Conservation (phyloP, 2,797 vertebrate genomes). For the Heliangelus exortis region DNA sequence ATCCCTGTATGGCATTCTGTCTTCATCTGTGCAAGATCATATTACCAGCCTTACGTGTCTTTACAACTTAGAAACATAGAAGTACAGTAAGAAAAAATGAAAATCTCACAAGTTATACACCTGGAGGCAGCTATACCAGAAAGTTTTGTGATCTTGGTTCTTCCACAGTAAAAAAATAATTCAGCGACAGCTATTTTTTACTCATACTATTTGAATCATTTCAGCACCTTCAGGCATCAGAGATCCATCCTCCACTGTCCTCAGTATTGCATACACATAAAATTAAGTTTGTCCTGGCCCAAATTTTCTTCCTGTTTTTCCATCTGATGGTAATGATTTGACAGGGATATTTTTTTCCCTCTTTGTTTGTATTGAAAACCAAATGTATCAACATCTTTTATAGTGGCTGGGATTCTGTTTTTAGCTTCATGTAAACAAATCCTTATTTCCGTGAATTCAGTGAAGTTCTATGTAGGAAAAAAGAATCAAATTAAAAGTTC, state of each 20-base stretch:
- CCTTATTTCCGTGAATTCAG: background rate
- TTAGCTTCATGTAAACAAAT: background rate
- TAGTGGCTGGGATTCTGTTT: background rate
- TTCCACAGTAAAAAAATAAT: background rate
- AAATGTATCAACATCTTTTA: background rate
- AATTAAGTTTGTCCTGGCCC: background rate
- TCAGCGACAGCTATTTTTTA: background rate
- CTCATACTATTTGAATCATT: background rate
- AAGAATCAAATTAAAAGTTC: background rate
- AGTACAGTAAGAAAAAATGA: background rate
- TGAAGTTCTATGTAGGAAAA: background rate
- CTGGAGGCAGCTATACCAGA: background rate
- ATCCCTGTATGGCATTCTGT: background rate
- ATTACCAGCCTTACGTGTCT: background rate
- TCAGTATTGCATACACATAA: background rate
- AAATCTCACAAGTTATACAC: background rate
- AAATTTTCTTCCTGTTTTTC: background rate
- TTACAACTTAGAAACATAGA: background rate
- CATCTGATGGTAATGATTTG: background rate
- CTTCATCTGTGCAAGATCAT: background rate
- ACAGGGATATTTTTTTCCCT: background rate
- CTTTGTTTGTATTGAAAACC: background rate
- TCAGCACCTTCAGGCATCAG: background rate
- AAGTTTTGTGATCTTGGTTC: background rate
- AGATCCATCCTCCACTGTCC: background rate